These are phyloP conservation scores for Drosophila azteca DNA, from an alignment of 1,140 invertebrate genomes.

Conservation along the genomic window DNA sequence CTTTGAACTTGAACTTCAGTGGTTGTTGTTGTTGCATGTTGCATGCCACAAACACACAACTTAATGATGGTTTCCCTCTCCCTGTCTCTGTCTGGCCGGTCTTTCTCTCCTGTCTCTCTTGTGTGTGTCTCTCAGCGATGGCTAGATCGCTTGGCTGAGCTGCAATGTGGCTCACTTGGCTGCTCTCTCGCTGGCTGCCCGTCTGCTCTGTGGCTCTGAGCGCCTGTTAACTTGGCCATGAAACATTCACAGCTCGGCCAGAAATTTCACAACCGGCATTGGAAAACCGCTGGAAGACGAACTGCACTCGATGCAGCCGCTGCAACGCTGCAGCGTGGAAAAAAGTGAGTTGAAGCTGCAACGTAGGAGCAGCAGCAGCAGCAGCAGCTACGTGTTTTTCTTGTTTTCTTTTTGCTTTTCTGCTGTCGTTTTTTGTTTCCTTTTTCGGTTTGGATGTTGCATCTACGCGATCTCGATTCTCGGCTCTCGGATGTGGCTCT, in stretches of 20 bases:
- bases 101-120: background rate
- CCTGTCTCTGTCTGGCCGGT: slow-evolving; percentile 1
- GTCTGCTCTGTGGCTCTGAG: slow-evolving; percentile 35
- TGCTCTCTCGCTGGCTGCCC: slow-evolving; percentile 18
- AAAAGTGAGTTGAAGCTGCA: slow-evolving; percentile 64
- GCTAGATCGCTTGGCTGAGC: slow-evolving; percentile 60
- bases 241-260: slow-evolving; percentile 71
- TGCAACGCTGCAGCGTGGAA: slow-evolving; percentile 6
- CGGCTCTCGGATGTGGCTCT: background rate
- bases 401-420: slow-evolving; percentile 64
- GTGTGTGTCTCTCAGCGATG: background rate
- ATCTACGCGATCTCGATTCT: slow-evolving; percentile 55
- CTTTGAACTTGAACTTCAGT: slow-evolving; percentile 74
- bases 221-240: slow-evolving; percentile 81
- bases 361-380: background rate
- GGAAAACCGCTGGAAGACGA: slow-evolving; percentile 60
- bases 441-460: slow-evolving; percentile 14
- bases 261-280: slow-evolving; percentile 73
- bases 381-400: slow-evolving; percentile 68
- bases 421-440: slow-evolving; percentile 8
- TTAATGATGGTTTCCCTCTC: slow-evolving; percentile 60
- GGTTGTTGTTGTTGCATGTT: slow-evolving; percentile 51
- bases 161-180: slow-evolving; percentile 18
- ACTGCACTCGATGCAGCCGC: background rate
- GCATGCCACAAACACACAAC: slow-evolving; percentile 58